A percentile compares a stretch with the other conserved stretches of the same genome.
These are phyloP conservation scores for Chascanopsetta lugubris DNA, from an alignment of 2,113 vertebrate species.

Conservation along the genomic window DNA sequence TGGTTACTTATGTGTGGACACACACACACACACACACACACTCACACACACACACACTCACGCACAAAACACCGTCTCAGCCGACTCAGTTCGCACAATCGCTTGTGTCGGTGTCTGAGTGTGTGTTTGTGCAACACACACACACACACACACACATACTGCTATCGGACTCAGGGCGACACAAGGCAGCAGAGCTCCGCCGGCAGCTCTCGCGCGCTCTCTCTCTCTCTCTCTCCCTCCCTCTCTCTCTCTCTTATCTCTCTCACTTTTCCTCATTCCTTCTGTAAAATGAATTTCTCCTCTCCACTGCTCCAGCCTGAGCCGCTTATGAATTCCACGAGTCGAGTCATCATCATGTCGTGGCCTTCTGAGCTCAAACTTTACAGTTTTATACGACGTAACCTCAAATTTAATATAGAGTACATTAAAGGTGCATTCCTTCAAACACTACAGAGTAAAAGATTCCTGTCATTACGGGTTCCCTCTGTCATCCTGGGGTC, in stretches of 20 bases:
- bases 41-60: conserved; percentile 27
- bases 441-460: too few relatives aligned
- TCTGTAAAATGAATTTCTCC: conserved; percentile 71
- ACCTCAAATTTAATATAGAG: too few relatives aligned
- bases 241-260: conserved; percentile 75
- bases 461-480: too few relatives aligned
- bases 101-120: conserved; percentile 23
- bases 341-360: conserved; percentile 47
- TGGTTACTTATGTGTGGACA: conserved; percentile 60
- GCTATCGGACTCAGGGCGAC: conserved; percentile 46
- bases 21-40: conserved; percentile 20
- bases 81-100: conserved; percentile 33
- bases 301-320: conserved; percentile 60
- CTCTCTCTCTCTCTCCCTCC: too few relatives aligned
- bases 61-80: conserved; percentile 38
- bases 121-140: conserved; percentile 57
- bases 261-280: conserved; percentile 64
- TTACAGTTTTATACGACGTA: conserved; percentile 28
- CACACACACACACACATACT: conserved; percentile 53
- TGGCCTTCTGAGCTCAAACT: conserved; percentile 34
- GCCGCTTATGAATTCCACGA: conserved; percentile 55
- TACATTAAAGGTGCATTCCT: too few relatives aligned
- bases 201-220: conserved; percentile 60
- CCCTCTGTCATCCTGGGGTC: too few relatives aligned
- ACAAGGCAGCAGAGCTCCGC: conserved; percentile 61